Conservation (phyloP, 2,797 vertebrate genomes). For the Pampus argenteus region DNA sequence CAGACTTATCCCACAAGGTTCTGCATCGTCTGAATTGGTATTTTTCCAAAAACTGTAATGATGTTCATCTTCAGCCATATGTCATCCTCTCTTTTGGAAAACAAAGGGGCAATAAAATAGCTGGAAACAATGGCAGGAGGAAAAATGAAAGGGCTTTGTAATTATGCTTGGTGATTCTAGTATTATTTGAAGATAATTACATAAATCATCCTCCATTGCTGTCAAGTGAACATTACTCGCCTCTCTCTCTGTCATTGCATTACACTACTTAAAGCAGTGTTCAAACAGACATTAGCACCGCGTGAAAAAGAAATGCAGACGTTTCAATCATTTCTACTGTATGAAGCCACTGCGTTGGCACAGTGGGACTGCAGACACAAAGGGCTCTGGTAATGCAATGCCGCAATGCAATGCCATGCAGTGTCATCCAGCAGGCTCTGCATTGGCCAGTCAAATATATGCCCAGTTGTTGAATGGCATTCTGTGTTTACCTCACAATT, state of each 20-base stretch:
- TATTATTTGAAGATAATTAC: slow-evolving; percentile 76
- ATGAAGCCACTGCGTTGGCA: neutral
- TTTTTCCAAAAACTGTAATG: slow-evolving; percentile 51
- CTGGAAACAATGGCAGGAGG: slow-evolving; percentile 57
- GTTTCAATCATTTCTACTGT: slow-evolving; percentile 22
- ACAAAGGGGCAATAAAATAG: slow-evolving; percentile 69
- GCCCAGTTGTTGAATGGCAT: neutral
- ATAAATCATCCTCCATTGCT: slow-evolving; percentile 78
- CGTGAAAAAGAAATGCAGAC: slow-evolving; percentile 28
- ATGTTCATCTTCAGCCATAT: slow-evolving; percentile 53
- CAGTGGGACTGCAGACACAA: neutral
- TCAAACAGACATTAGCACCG: slow-evolving; percentile 40
- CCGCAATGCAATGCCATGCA: neutral
- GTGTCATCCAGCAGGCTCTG: neutral
- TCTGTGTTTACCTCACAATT: neutral
- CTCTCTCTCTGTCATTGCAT: slow-evolving; percentile 46
- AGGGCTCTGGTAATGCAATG: neutral
- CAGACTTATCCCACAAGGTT: slow-evolving; percentile 30
- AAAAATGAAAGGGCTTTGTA: slow-evolving; percentile 77
- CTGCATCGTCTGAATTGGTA: slow-evolving; percentile 32
- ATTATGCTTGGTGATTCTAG: slow-evolving; percentile 74
- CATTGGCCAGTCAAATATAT: neutral
- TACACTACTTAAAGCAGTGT: slow-evolving; percentile 40
- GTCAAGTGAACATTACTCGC: slow-evolving; percentile 58
- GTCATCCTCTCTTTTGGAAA: slow-evolving; percentile 67